Conservation (phyloP, 2,888 invertebrate species). For the Ceramica pisi region DNA sequence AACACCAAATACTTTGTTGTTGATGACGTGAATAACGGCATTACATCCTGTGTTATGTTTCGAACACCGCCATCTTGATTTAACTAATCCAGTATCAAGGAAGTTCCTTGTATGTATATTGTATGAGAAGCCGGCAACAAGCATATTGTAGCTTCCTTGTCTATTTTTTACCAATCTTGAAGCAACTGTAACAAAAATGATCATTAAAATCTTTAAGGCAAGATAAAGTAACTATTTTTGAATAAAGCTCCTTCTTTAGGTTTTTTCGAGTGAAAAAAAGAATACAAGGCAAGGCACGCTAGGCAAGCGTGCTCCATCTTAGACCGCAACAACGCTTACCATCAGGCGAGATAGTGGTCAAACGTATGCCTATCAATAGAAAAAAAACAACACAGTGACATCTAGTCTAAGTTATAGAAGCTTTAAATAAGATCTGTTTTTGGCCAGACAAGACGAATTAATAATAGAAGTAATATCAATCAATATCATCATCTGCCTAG, state of each 20-base stretch:
- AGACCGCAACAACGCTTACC: too few relatives aligned
- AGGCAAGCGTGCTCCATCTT: too few relatives aligned
- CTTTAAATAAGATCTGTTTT: background rate
- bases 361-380: too few relatives aligned
- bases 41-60: constrained; percentile 8
- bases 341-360: too few relatives aligned
- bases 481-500: too few relatives aligned
- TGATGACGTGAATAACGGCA: background rate
- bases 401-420: too few relatives aligned
- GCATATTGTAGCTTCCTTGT: constrained; percentile 7
- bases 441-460: background rate
- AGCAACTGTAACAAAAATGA: background rate
- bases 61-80: constrained; percentile 26
- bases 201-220: background rate
- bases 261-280: too few relatives aligned
- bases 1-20: constrained; percentile 3
- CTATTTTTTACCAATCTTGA: constrained; percentile 2
- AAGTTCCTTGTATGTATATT: background rate
- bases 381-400: too few relatives aligned
- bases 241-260: background rate
- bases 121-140: constrained; percentile 20
- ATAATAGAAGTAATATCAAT: background rate
- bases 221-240: background rate
- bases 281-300: too few relatives aligned
- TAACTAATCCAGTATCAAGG: background rate